Conservation (phyloP, 2,888 invertebrate species). For the Pristionchus exspectatus region DNA sequence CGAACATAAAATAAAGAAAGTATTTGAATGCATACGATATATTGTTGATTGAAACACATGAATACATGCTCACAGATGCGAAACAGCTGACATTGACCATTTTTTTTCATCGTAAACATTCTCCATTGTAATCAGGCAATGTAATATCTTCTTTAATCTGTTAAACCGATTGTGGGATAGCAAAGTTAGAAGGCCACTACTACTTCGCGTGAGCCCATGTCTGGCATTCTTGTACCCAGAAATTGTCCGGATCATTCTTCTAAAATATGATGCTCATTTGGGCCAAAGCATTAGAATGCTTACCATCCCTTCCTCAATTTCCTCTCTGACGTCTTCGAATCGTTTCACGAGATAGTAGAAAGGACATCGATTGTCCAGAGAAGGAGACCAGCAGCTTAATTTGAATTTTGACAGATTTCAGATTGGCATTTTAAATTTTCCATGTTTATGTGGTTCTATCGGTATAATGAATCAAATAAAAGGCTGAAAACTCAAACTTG, state of each 20-base stretch:
- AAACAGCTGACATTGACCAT: too few relatives aligned
- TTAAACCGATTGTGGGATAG: too few relatives aligned
- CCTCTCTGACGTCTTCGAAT: not conserved
- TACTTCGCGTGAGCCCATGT: not conserved
- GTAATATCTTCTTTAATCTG: too few relatives aligned
- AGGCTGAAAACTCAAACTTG: not conserved
- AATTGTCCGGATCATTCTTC: not conserved
- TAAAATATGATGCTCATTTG: not conserved
- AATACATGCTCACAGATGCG: not conserved
- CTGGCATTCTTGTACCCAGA: not conserved
- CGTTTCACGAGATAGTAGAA: not conserved
- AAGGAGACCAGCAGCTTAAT: not conserved
- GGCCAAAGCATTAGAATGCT: not conserved
- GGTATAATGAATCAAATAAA: too few relatives aligned
- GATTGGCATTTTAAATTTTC: too few relatives aligned
- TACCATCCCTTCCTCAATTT: not conserved
- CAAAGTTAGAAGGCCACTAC: too few relatives aligned
- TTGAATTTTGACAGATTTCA: not conserved
- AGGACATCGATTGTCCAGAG: not conserved
- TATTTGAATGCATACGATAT: not conserved
- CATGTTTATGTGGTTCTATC: too few relatives aligned
- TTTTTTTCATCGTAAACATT: too few relatives aligned
- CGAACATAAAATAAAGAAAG: constrained; percentile 37
- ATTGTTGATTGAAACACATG: not conserved
- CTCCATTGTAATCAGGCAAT: too few relatives aligned